phyloP scores from a whole-genome alignment of 2,888 invertebrate species.

The Lepidonotus clava region DNA sequence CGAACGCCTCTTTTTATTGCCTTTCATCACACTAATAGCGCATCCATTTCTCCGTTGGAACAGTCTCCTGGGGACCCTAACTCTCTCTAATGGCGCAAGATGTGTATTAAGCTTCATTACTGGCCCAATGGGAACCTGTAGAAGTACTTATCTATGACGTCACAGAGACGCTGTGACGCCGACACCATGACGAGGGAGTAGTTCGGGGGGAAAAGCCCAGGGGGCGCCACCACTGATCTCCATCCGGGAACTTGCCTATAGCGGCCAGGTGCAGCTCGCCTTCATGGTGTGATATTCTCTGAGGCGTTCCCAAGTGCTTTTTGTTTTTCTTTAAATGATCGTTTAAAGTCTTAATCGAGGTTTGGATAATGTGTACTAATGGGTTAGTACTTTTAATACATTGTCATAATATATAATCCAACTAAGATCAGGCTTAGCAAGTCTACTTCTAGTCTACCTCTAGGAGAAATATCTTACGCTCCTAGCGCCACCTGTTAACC shows the following conservation, averaged over 20 bases:
- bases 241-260: neutral
- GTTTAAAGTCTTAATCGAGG: too few relatives aligned
- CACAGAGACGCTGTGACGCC: neutral
- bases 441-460: too few relatives aligned
- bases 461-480: too few relatives aligned
- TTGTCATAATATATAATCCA: too few relatives aligned
- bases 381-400: too few relatives aligned
- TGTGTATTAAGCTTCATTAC: neutral
- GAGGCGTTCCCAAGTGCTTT: too few relatives aligned
- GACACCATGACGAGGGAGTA: slow-evolving; percentile 1
- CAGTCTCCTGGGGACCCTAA: neutral
- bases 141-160: slow-evolving; percentile 3
- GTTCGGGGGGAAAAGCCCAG: slow-evolving; percentile 5
- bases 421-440: too few relatives aligned
- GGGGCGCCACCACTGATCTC: neutral
- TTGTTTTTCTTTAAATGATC: too few relatives aligned
- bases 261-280: neutral
- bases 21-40: slow-evolving; percentile 8
- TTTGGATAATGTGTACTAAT: too few relatives aligned
- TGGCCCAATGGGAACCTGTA: neutral
- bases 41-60: neutral
- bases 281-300: too few relatives aligned
- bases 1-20: slow-evolving; percentile 2
- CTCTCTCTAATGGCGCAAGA: neutral
- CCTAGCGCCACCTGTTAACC: too few relatives aligned